Percentiles rank a stretch among this genome's conserved stretches.
phyloP scores from a whole-genome alignment of 2,113 vertebrate genomes.

The Hippocampus zosterae region DNA sequence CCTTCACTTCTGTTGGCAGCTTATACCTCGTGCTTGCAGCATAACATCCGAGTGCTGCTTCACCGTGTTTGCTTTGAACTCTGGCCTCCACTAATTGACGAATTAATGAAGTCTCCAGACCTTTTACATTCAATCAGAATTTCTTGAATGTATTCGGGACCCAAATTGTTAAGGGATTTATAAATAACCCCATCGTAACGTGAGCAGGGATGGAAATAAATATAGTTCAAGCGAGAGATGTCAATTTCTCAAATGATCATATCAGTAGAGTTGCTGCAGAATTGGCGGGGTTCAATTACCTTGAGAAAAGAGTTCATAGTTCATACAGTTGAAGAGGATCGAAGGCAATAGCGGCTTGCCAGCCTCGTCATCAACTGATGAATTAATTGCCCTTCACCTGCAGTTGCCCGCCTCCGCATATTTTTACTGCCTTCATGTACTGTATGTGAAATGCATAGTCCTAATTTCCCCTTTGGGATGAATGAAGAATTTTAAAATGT shows the following conservation, averaged over 20 bases:
- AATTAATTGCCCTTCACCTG: neutral
- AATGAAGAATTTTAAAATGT: neutral
- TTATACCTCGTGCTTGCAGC: no score
- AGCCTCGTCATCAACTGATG: neutral
- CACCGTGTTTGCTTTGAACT: no score
- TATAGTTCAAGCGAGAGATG: neutral
- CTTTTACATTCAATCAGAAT: no score
- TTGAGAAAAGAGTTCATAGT: neutral
- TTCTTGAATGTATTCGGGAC: no score
- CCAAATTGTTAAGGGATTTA: no score
- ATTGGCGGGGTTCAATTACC: neutral
- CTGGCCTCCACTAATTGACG: no score
- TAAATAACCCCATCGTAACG: neutral
- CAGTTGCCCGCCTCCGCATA: neutral
- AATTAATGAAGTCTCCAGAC: no score
- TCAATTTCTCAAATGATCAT: neutral
- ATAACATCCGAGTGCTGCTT: no score
- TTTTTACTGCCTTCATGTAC: neutral
- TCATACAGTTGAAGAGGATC: neutral
- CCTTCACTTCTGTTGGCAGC: no score
- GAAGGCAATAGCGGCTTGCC: neutral
- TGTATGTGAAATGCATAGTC: neutral
- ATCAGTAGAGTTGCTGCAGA: neutral
- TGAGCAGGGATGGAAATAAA: neutral
- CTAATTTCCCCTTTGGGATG: neutral